Base-by-base conservation (phyloP, 2,113 vertebrate genomes). In the Jaculus jaculus region DNA sequence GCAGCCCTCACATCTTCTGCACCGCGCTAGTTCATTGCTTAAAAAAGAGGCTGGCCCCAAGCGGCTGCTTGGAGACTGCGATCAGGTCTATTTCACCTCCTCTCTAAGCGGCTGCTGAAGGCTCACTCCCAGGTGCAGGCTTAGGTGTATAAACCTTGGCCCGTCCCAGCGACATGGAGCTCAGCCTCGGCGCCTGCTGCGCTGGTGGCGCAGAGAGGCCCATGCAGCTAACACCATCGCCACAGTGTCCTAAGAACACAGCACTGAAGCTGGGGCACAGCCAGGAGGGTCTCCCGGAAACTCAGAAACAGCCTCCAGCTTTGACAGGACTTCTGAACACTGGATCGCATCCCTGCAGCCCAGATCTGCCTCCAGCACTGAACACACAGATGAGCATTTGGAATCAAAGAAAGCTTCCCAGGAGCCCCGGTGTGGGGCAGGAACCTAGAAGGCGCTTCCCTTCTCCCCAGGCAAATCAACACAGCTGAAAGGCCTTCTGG, bases 291-390 rank as follows among this genome's bases (percentile, higher is more conserved):
- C 61, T 65, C 42, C 13, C 3, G 5, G 12, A 24, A 54, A 42
- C 68, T 37, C 21, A 15, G 16, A 54, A n/a, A 39, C 3, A 61
- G n/a, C 23, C 7, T 12, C n/a, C 1, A 23, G 16, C 65, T 65
- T 15, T 42, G 54, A 21, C 0, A 68, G 82, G 47, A 86, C 42
- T 61, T 17, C 60, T 16, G 18, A 34, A 58, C 74, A 16, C 0
- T 54, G 0, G 11, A 15, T 24, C 13, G 28, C 0, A 7, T 4
- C 30, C 60, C 71, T 3, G 4, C 0, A 42, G 12, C 37, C 60
- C 61, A 6, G 21, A n/a, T 58, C 68, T 88, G 47, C 60, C 34
- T 37, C 58, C 13, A 34, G 74, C 37, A 10, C 12, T 20, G n/a
- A 91, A 42, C 23, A 15, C 12, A 54, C 61, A n/a, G 60, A 47